Percentiles rank a stretch among this genome's conserved stretches.
Evolutionary conservation across 2,888 invertebrate species (phyloP).

Genomic region (Cryptocephalus moraei): DNA sequence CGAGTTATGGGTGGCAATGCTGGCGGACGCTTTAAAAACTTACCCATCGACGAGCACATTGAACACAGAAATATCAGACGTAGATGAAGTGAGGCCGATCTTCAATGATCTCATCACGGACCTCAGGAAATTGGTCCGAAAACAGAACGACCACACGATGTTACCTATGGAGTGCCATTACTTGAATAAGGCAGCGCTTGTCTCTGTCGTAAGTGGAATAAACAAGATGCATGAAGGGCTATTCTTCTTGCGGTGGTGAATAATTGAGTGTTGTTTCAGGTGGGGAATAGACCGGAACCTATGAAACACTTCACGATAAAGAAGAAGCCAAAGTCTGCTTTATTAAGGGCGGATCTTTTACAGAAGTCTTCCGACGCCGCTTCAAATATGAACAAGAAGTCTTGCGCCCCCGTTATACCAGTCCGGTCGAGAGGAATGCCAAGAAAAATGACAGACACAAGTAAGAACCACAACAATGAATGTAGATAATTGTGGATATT

Average conservation of each 20-base stretch:
- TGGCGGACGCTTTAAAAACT: conserved; percentile 90
- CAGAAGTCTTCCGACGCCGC: conserved; percentile 88
- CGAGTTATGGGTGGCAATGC: conserved; percentile 95
- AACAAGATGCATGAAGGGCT: too few species aligned
- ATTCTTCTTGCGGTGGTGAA: not conserved
- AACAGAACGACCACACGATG: conserved; percentile 77
- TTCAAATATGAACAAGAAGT: conserved; percentile 81
- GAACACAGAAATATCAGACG: conserved; percentile 79
- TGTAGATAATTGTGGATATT: not conserved
- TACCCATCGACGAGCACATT: conserved; percentile 83
- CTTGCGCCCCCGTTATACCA: conserved; percentile 80
- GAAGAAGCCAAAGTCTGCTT: conserved; percentile 90
- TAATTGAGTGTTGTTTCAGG: conserved; percentile 37
- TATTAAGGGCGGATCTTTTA: conserved; percentile 76
- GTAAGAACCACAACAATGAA: conserved; percentile 50
- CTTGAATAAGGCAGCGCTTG: conserved; percentile 84
- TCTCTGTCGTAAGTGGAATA: conserved; percentile 63
- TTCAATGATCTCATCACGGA: conserved; percentile 85
- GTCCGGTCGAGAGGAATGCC: conserved; percentile 82
- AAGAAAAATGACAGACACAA: conserved; percentile 93
- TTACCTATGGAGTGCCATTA: conserved; percentile 93
- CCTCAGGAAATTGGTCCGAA: conserved; percentile 68
- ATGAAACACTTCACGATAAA: conserved; percentile 88
- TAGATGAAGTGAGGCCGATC: conserved; percentile 82
- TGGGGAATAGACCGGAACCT: conserved; percentile 71